Conservation (phyloP, 2,113 vertebrate species). For the Erythrolamprus reginae region DNA sequence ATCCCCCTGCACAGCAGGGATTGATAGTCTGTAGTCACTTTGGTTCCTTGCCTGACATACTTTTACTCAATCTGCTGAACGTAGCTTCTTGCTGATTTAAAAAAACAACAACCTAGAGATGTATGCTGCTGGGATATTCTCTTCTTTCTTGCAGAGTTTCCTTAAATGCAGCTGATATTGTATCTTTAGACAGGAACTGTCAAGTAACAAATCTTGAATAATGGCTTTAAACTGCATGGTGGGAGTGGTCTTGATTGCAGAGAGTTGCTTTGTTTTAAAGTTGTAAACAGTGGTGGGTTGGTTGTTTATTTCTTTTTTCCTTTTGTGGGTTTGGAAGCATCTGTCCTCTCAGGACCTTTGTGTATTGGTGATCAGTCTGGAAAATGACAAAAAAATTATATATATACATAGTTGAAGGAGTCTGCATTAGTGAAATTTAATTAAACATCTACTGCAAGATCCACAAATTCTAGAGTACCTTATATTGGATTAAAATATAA, state of each 20-base stretch:
- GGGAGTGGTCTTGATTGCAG: constrained; percentile 66
- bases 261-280: constrained; percentile 57
- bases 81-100: constrained; percentile 49
- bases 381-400: constrained; percentile 40
- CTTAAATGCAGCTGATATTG: constrained; percentile 78
- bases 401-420: background rate
- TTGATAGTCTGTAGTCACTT: constrained; percentile 81
- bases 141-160: constrained; percentile 52
- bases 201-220: constrained; percentile 73
- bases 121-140: constrained; percentile 6
- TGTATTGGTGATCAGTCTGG: constrained; percentile 73
- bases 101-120: background rate
- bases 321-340: constrained; percentile 76
- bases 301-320: constrained; percentile 54
- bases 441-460: background rate
- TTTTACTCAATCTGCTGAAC: constrained; percentile 65
- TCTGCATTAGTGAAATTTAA: background rate
- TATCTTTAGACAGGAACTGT: constrained; percentile 71
- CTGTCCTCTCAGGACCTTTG: constrained; percentile 68
- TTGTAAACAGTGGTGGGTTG: constrained; percentile 69
- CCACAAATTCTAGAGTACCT: background rate
- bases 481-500: background rate
- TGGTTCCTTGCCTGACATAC: constrained; percentile 81
- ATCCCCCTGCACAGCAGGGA: constrained; percentile 94
- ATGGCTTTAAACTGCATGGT: constrained; percentile 76